Evolutionary conservation across 2,797 vertebrate genomes (phyloP), one percentile per base, ranked within the genome.

Genomic region (Dicrostonyx torquatus): DNA sequence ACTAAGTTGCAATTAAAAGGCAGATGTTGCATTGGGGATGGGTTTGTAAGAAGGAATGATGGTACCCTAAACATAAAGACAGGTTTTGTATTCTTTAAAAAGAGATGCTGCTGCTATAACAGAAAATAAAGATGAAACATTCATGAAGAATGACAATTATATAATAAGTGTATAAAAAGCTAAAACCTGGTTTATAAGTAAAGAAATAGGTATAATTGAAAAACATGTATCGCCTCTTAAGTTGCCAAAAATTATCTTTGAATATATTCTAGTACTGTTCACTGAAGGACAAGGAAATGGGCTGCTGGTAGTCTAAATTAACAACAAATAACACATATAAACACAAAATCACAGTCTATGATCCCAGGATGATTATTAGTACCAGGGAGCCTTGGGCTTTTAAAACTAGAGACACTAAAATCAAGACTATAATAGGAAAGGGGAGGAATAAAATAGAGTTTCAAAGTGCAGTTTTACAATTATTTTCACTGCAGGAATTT

Each of bases 401-500:
- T 66, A 96, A 70, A 97, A 92, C 60, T 5, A 77, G 72, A 90
- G 48, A 90, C 26, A 92, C 40, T 60, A 93, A 97, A 89, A 89
- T 90, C 82, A 94, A 95, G 20, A 12, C 37, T 78, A 24, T 84
- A 60, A 72, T 45, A 60, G 12, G 53, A 17, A 90, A 78, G 72
- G 24, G 15, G 26, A 26, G 6, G 26, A 90, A 72, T 12, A 13
- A 64, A 91, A 34, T 53, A 75, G 62, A 91, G 75, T 87, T 95
- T 48, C 79, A 93, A 79, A 87, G 24, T 93, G 70, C 58, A 91
- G 58, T 60, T 87, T 60, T 72, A 77, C 77, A 91, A 89, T 84
- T 91, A 95, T 91, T 95, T 91, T 85, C 87, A 93, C 72, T 62
- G 80, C 37, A 79, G 70, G 83, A 86, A 94, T 79, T 95, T 90